Evolutionary conservation across 2,113 vertebrate species (phyloP).

Genomic region (Hucho hucho): DNA sequence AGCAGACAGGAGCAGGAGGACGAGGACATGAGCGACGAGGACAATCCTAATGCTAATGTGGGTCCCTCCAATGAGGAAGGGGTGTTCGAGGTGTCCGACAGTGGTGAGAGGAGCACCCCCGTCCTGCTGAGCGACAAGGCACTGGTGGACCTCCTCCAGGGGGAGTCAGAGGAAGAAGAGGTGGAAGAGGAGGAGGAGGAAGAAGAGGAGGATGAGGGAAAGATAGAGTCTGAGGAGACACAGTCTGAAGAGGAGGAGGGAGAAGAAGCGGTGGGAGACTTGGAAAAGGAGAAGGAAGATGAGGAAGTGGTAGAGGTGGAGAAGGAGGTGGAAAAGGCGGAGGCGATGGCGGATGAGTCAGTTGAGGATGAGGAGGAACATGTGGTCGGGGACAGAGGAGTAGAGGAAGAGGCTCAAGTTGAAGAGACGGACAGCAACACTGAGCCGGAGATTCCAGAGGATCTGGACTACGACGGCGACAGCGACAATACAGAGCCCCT

Average conservation of each 20-base stretch:
- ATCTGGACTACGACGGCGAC: slow-evolving; percentile 63
- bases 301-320: background rate
- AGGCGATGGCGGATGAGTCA: slow-evolving; percentile 17
- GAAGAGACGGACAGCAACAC: slow-evolving; percentile 66
- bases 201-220: slow-evolving; percentile 19
- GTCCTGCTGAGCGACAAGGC: slow-evolving; percentile 69
- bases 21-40: slow-evolving; percentile 55
- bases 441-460: slow-evolving; percentile 57
- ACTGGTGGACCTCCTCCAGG: slow-evolving; percentile 59
- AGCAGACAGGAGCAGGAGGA: slow-evolving; percentile 62
- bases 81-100: slow-evolving; percentile 26
- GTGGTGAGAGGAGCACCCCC: slow-evolving; percentile 42
- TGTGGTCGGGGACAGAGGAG: slow-evolving; percentile 13
- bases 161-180: slow-evolving; percentile 57
- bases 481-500: slow-evolving; percentile 41
- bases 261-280: no score
- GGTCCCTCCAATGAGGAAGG: slow-evolving; percentile 10
- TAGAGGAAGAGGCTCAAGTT: slow-evolving; percentile 7
- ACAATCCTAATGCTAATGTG: slow-evolving; percentile 28
- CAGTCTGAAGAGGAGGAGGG: background rate
- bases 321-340: background rate
- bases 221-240: slow-evolving; percentile 13
- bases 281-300: no score
- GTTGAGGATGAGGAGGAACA: slow-evolving; percentile 43
- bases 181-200: slow-evolving; percentile 34